Conservation (phyloP, 92 coral and sea anemone species). For the Meandrina meandrites region DNA sequence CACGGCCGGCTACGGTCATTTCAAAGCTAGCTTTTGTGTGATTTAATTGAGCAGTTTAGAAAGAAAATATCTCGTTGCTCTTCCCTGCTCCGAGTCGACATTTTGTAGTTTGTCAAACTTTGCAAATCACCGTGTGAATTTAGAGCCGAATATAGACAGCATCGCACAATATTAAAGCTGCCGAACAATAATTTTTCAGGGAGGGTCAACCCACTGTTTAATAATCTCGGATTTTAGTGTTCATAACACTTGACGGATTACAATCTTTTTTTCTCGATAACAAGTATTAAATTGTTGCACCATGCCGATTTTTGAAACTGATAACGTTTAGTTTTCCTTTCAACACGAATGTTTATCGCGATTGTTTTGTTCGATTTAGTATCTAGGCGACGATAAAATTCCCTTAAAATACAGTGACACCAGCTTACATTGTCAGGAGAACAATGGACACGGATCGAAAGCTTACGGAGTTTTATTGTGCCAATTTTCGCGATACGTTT, state of each 20-base stretch:
- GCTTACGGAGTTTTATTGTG: background rate
- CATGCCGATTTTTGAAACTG: background rate
- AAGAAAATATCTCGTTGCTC: background rate
- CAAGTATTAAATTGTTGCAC: background rate
- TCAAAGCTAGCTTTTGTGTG: background rate
- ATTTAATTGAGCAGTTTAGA: too few species aligned
- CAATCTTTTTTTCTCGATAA: background rate
- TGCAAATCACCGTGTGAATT: background rate
- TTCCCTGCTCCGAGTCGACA: background rate
- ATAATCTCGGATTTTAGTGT: background rate
- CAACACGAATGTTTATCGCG: background rate
- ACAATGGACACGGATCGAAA: background rate
- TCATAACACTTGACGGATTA: background rate
- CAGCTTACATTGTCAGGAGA: background rate
- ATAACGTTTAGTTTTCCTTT: background rate
- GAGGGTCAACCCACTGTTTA: background rate
- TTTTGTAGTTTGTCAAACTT: background rate
- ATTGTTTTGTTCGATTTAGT: background rate
- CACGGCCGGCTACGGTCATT: background rate
- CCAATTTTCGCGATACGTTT: background rate
- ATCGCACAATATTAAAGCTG: background rate
- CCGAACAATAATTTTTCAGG: background rate
- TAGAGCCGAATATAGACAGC: background rate
- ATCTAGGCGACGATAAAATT: background rate
- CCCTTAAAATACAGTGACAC: background rate